These are phyloP conservation scores for Cephalopterus ornatus DNA, from an alignment of 2,113 vertebrate genomes.

Conservation along the genomic window DNA sequence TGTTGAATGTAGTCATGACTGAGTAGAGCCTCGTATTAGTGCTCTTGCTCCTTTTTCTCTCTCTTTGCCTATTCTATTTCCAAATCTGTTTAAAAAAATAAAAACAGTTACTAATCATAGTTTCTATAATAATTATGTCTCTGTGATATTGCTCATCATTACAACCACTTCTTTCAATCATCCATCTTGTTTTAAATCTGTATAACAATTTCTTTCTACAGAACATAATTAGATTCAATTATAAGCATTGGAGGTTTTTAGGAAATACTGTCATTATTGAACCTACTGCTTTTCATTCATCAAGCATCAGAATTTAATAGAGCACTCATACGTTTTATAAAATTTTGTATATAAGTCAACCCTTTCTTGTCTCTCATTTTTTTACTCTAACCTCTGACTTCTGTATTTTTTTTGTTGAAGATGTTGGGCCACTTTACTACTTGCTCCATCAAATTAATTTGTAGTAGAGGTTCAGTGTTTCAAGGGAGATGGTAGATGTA, in stretches of 20 bases:
- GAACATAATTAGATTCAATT: not conserved
- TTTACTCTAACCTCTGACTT: not conserved
- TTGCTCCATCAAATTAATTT: not conserved
- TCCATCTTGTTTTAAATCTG: not conserved
- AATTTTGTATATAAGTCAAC: not conserved
- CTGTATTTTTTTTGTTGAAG: not conserved
- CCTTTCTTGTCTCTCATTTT: not conserved
- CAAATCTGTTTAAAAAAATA: not conserved
- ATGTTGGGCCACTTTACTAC: not conserved
- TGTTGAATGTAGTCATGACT: not conserved
- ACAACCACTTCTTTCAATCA: not conserved
- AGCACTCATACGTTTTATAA: not conserved
- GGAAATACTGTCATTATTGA: conserved; percentile 2
- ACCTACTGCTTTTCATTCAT: conserved; percentile 15
- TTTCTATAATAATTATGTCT: not conserved
- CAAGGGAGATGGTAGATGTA: not conserved
- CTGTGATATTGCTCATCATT: not conserved
- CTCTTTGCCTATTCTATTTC: not conserved
- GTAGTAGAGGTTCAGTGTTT: not conserved
- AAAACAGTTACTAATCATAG: not conserved
- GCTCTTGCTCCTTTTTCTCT: not conserved
- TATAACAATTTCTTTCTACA: not conserved
- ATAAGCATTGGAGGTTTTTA: not conserved
- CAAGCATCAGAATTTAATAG: not conserved
- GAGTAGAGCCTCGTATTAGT: not conserved